phyloP scores from a whole-genome alignment of 2,888 invertebrate genomes.

The Himalopsyche tibetana region DNA sequence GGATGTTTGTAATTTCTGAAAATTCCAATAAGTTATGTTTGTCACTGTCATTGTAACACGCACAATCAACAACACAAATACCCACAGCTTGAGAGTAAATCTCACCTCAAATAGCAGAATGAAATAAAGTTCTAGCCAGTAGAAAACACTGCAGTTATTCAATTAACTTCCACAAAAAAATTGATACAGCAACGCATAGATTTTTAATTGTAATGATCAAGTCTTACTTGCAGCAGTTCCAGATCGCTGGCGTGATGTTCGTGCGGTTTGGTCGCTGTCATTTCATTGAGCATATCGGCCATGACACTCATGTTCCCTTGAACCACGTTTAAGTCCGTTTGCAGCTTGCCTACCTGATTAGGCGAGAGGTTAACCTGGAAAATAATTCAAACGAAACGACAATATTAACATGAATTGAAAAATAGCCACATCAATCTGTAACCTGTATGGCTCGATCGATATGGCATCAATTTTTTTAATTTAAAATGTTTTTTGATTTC shows the following conservation, averaged over 20 bases:
- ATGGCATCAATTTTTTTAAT: no score
- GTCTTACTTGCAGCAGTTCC: constrained; percentile 86
- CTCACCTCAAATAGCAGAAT: no score
- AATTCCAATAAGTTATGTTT: no score
- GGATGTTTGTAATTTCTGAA: no score
- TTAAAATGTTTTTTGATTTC: no score
- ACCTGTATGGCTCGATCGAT: no score
- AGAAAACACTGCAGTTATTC: neutral
- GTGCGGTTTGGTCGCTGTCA: constrained; percentile 90
- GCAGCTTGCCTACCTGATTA: constrained; percentile 92
- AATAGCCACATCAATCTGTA: neutral
- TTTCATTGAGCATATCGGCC: constrained; percentile 95
- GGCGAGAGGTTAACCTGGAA: constrained; percentile 74
- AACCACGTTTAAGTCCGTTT: constrained; percentile 94
- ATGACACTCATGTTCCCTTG: constrained; percentile 95
- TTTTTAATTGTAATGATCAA: no score
- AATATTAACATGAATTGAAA: neutral
- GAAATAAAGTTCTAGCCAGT: neutral
- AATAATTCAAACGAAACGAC: neutral
- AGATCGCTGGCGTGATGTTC: constrained; percentile 91
- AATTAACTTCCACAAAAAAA: neutral
- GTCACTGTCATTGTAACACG: no score
- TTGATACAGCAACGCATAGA: neutral
- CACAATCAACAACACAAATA: no score
- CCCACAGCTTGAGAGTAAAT: no score